Percentiles rank a stretch among this genome's conserved stretches.
These are phyloP conservation scores for Drosophila infuscata DNA, from an alignment of 2,888 invertebrate species.

Conservation along the genomic window DNA sequence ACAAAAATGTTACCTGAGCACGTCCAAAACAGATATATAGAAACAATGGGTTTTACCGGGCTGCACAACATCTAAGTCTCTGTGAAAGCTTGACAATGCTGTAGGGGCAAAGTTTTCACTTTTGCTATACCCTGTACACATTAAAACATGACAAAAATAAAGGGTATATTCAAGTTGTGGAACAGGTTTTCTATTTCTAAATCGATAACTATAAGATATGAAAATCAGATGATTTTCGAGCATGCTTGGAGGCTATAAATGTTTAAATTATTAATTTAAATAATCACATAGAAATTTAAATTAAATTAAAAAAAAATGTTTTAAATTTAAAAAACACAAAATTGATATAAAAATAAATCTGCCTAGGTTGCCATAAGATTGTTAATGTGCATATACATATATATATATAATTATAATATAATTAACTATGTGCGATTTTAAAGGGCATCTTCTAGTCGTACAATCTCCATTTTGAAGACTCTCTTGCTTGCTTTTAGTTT, in stretches of 20 bases:
- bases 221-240: too few relatives aligned
- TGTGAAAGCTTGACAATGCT: not conserved
- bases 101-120: constrained; percentile 4
- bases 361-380: too few relatives aligned
- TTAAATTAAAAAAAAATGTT: too few relatives aligned
- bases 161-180: not conserved
- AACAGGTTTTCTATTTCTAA: not conserved
- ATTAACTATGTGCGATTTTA: too few relatives aligned
- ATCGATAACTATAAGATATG: not conserved
- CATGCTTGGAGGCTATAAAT: not conserved
- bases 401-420: too few relatives aligned
- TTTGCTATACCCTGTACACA: not conserved
- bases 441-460: not conserved
- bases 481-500: not conserved
- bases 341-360: not conserved
- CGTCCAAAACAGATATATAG: constrained; percentile 36
- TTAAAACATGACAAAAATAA: too few relatives aligned
- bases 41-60: not conserved
- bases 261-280: too few relatives aligned
- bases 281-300: too few relatives aligned
- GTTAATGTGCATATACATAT: too few relatives aligned
- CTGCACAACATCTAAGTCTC: not conserved
- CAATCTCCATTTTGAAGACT: too few relatives aligned
- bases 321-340: not conserved
- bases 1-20: constrained; percentile 55